Percentiles rank a stretch among this genome's conserved stretches.
phyloP scores from a whole-genome alignment of 2,888 invertebrate species.

The Callosobruchus maculatus region DNA sequence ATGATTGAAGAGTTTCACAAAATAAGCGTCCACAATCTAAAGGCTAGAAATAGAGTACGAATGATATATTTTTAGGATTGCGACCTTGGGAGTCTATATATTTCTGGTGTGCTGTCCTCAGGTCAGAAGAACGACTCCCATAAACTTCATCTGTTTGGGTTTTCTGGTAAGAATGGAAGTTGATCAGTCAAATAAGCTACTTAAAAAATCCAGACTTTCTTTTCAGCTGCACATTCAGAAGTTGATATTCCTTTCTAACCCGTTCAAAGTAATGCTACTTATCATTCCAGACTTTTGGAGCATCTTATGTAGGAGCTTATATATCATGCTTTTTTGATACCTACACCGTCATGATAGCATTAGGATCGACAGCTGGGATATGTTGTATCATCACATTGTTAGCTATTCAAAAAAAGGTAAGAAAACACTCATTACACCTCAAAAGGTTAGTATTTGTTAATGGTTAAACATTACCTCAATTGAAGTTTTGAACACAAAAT shows the following conservation, averaged over 20 bases:
- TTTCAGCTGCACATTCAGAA: no score
- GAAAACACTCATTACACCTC: no score
- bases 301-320: slow-evolving; percentile 51
- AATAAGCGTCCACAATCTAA: no score
- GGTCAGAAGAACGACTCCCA: slow-evolving; percentile 24
- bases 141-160: slow-evolving; percentile 28
- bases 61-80: not conserved
- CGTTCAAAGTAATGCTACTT: no score
- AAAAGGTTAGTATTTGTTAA: no score
- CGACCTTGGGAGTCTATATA: slow-evolving; percentile 12
- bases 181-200: no score
- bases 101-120: slow-evolving; percentile 22
- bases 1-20: no score
- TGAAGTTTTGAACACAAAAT: no score
- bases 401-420: slow-evolving; percentile 36
- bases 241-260: no score
- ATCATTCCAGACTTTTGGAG: slow-evolving; percentile 42
- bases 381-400: slow-evolving; percentile 53
- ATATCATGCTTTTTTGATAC: slow-evolving; percentile 50
- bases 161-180: not conserved
- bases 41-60: no score
- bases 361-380: slow-evolving; percentile 53
- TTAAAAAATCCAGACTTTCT: no score
- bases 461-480: no score
- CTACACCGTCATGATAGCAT: slow-evolving; percentile 47